Percentiles rank a stretch among this genome's conserved stretches.
Evolutionary conservation across 1,140 invertebrate genomes (phyloP).

Genomic region (Penaeus indicus): DNA sequence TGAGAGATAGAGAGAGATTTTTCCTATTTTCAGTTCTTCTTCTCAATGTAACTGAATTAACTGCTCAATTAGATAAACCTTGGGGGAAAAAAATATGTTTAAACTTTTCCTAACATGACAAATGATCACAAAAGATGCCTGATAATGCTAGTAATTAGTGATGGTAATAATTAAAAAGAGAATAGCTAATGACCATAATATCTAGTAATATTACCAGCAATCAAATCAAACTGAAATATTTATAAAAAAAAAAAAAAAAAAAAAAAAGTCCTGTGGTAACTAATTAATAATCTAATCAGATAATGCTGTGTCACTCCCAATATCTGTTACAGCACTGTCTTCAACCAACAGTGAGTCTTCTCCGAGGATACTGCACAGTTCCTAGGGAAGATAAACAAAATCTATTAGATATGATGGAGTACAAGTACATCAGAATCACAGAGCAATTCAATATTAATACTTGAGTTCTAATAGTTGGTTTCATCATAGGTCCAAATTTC

Average conservation of each 20-base stretch:
- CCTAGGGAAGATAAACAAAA: conserved; percentile 13
- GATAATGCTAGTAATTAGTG: too few relatives aligned
- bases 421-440: not conserved
- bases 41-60: too few relatives aligned
- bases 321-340: not conserved
- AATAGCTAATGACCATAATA: not conserved
- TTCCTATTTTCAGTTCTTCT: too few relatives aligned
- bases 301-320: conserved; percentile 26
- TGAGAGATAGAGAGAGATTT: too few relatives aligned
- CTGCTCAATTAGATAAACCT: too few relatives aligned
- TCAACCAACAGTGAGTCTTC: conserved; percentile 52
- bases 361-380: conserved; percentile 59
- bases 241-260: not conserved
- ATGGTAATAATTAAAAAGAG: too few relatives aligned
- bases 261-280: too few relatives aligned
- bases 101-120: too few relatives aligned
- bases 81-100: too few relatives aligned
- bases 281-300: conserved; percentile 34
- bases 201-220: not conserved
- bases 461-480: not conserved
- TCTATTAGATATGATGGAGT: not conserved
- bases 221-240: not conserved
- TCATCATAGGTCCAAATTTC: not conserved
- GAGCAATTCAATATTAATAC: not conserved
- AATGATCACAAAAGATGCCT: too few relatives aligned